phyloP scores from a whole-genome alignment of 1,140 invertebrate genomes.

The Leptinotarsa texana region DNA sequence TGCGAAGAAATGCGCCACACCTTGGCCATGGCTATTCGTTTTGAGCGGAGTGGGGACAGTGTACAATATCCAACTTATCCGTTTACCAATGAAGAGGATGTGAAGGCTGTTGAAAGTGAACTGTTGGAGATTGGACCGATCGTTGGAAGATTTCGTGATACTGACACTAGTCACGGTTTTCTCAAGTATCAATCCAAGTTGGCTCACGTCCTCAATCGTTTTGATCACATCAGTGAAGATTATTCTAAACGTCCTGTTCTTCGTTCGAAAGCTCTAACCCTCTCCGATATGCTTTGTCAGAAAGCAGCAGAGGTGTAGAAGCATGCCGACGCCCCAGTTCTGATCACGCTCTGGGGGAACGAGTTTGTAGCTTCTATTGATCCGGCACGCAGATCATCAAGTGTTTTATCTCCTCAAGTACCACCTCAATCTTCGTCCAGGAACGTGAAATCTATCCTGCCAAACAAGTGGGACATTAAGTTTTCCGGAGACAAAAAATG shows the following conservation, averaged over 20 bases:
- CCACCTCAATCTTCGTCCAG: neutral
- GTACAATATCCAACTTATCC: constrained; percentile 13
- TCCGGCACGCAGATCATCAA: neutral
- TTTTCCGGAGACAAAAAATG: constrained; percentile 24
- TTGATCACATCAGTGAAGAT: constrained; percentile 8
- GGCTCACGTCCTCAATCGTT: neutral
- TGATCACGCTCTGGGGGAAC: neutral
- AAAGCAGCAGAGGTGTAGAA: neutral
- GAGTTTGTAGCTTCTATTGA: neutral
- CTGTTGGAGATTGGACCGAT: neutral
- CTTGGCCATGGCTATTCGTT: neutral
- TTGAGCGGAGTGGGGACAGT: constrained; percentile 14
- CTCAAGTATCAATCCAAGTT: neutral
- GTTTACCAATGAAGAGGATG: constrained; percentile 15
- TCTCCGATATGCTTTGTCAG: neutral
- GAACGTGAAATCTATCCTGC: neutral
- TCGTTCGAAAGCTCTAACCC: neutral
- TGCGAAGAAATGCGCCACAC: constrained; percentile 8
- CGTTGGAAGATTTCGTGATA: neutral
- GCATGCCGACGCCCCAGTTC: neutral
- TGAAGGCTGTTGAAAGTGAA: constrained; percentile 8
- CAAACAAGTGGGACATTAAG: constrained; percentile 24
- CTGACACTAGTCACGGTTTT: neutral
- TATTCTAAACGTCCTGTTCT: neutral
- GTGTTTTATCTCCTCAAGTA: neutral